Conservation (phyloP, 2,113 vertebrate species). For the Rhipidura dahli region DNA sequence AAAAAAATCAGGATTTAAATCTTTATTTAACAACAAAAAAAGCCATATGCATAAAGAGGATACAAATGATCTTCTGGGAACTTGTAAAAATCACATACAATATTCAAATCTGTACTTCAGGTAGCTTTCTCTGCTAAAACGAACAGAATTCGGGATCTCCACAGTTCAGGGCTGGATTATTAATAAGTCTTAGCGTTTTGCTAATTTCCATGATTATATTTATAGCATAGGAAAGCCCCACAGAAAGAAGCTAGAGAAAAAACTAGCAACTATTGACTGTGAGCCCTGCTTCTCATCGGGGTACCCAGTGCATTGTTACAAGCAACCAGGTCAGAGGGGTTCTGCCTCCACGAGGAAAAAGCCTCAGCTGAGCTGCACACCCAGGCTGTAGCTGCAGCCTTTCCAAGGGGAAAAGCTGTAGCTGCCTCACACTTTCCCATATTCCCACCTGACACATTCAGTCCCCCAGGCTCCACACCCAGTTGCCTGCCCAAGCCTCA, state of each 20-base stretch:
- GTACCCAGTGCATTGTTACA: neutral
- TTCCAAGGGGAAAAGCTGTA: neutral
- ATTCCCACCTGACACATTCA: too few relatives aligned
- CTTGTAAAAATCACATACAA: neutral
- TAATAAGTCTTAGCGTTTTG: neutral
- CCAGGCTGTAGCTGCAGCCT: neutral
- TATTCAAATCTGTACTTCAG: neutral
- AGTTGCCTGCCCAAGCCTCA: neutral
- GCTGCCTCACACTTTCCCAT: neutral
- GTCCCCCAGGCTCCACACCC: neutral
- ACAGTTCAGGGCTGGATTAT: neutral
- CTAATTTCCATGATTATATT: neutral
- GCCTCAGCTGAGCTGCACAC: neutral
- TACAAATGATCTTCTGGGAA: neutral
- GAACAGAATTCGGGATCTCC: too few relatives aligned
- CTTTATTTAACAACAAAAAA: neutral
- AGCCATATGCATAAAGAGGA: neutral
- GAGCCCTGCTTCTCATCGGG: neutral
- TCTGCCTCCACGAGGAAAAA: neutral
- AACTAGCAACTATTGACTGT: neutral
- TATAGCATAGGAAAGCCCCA: neutral
- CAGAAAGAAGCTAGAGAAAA: neutral
- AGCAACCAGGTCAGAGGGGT: neutral
- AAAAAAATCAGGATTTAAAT: neutral
- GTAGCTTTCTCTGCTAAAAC: neutral